These are phyloP conservation scores for Tetragonula carbonaria DNA, from an alignment of 2,888 invertebrate genomes.

Conservation along the genomic window DNA sequence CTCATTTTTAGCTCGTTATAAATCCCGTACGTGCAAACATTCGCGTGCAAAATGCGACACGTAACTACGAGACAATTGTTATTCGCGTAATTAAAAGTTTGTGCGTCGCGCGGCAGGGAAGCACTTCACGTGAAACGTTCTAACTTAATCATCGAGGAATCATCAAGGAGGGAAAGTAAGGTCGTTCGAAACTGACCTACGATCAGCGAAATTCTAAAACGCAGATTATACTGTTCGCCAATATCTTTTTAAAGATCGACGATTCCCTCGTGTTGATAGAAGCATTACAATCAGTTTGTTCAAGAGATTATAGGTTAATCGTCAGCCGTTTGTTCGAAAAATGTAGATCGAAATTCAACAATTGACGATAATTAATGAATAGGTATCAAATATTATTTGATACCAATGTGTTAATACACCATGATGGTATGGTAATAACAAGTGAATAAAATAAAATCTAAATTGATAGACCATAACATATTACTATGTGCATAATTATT, in stretches of 20 bases:
- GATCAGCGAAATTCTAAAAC: not conserved
- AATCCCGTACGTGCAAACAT: slow-evolving; percentile 46
- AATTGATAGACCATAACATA: not conserved
- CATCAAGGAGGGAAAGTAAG: not conserved
- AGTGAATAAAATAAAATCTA: not conserved
- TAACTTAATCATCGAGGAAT: not conserved
- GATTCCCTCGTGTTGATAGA: not conserved
- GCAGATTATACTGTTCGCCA: not conserved
- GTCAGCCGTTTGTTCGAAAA: not conserved
- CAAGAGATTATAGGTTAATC: too few relatives aligned
- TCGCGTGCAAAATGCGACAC: slow-evolving; percentile 17
- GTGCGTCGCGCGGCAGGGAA: not conserved
- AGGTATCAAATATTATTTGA: too few relatives aligned
- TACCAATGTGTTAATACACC: not conserved
- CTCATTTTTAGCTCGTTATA: slow-evolving; percentile 36
- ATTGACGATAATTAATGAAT: not conserved
- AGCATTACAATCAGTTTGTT: not conserved
- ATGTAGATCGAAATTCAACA: not conserved
- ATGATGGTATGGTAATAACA: too few relatives aligned
- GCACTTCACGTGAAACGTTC: not conserved
- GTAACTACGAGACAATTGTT: slow-evolving; percentile 17
- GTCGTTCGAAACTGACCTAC: too few relatives aligned
- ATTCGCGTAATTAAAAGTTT: slow-evolving; percentile 19
- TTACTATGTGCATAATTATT: not conserved
- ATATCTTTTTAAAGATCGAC: not conserved